phyloP scores from a whole-genome alignment of 2,113 vertebrate genomes.

The Odocoileus virginianus region DNA sequence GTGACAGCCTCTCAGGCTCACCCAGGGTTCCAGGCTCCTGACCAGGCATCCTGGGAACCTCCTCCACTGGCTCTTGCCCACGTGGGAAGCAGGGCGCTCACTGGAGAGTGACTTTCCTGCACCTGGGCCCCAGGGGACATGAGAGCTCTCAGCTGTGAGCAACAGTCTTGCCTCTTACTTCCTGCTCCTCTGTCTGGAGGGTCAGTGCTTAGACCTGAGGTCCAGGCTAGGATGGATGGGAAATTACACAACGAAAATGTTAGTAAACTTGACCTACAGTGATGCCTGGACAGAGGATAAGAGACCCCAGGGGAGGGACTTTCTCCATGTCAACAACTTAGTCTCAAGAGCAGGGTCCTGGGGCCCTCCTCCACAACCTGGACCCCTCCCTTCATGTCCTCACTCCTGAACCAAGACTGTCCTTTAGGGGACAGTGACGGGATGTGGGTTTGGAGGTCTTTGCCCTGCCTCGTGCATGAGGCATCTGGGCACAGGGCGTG shows the following conservation, averaged over 20 bases:
- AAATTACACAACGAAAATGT: neutral
- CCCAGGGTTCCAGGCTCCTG: neutral
- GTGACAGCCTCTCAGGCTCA: neutral
- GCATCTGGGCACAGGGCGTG: no score
- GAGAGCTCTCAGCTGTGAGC: neutral
- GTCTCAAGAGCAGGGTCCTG: neutral
- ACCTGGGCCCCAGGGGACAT: neutral
- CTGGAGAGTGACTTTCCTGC: neutral
- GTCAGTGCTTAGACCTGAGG: neutral
- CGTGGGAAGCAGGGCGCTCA: neutral
- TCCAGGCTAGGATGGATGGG: neutral
- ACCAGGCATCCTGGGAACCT: neutral
- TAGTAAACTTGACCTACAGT: neutral
- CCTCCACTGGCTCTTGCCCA: neutral
- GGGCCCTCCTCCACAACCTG: fast-evolving
- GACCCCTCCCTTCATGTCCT: neutral
- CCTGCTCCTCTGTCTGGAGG: neutral
- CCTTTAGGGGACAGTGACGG: no score
- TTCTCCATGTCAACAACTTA: neutral
- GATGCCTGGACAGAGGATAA: neutral
- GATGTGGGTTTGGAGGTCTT: neutral
- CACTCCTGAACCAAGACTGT: no score
- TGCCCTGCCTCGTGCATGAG: no score
- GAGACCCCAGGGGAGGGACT: no score
- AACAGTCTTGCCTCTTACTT: neutral